Evolutionary conservation across 2,797 vertebrate genomes (phyloP), one percentile per base, ranked within the genome.

Genomic region (Xyrichtys novacula): DNA sequence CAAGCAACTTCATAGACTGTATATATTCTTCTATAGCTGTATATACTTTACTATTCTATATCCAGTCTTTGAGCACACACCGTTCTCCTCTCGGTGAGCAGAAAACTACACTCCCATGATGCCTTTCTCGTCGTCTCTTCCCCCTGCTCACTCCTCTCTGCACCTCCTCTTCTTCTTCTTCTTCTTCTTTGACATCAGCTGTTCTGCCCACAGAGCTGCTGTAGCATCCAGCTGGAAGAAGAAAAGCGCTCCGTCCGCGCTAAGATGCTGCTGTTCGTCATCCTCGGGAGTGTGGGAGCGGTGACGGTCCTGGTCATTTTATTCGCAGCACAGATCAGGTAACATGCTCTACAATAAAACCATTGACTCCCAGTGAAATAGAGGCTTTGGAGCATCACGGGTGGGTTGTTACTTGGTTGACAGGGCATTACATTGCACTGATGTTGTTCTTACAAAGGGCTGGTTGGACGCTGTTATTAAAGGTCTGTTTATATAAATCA

Each of bases 31-130:
- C n/a, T n/a, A n/a, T n/a, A n/a, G n/a, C n/a, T n/a, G n/a, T n/a
- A n/a, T n/a, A n/a, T n/a, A n/a, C n/a, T n/a, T n/a, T n/a, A n/a
- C n/a, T n/a, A n/a, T n/a, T n/a, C n/a, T n/a, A n/a, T n/a, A n/a
- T n/a, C n/a, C n/a, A n/a, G n/a, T n/a, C n/a, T n/a, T n/a, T n/a
- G n/a, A n/a, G n/a, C n/a, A n/a, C n/a, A n/a, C n/a, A n/a, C 8
- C 6, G 3, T n/a, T 8, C 2, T 8, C 25, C 32, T 28, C 0
- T 0, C 1, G 2, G 2, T 5, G 2, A 12, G 19, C 25, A 8
- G n/a, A 15, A 79, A 89, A 94, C 93, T 93, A 93, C 93, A 94
- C 54, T 91, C 93, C 93, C 93, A 89, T 76, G 74, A 89, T 91
- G 32, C 93, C 22, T 0, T 65, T 32, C 56, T 71, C 54, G 26